Percentiles rank a stretch among this genome's conserved stretches.
Evolutionary conservation across 2,797 vertebrate species (phyloP).

Genomic region (Acrossocheilus wenchowensis): DNA sequence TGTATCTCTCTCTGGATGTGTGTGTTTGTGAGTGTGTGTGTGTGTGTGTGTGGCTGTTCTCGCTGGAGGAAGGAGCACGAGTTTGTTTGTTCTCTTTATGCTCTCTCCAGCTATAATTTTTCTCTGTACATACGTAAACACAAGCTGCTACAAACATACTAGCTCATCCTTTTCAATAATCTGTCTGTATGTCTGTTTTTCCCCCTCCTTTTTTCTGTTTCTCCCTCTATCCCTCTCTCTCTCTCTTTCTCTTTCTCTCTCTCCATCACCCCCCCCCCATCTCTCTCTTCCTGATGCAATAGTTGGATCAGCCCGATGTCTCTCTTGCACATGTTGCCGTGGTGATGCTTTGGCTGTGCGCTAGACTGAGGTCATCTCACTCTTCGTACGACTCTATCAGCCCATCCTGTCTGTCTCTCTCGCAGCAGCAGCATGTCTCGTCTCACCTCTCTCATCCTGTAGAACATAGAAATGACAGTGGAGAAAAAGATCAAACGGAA

Average conservation of each 20-base stretch:
- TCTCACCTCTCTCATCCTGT: constrained; percentile 21
- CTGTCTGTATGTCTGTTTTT: constrained; percentile 23
- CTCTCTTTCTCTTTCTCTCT: neutral
- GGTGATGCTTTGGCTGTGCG: constrained; percentile 61
- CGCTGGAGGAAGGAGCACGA: constrained; percentile 1
- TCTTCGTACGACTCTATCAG: constrained; percentile 48
- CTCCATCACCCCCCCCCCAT: neutral
- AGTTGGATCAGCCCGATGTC: constrained; percentile 62
- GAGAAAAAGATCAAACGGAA: constrained; percentile 1
- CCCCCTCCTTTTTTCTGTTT: neutral
- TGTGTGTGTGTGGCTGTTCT: constrained; percentile 9
- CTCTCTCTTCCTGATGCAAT: constrained; percentile 60
- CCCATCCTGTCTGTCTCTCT: constrained; percentile 32
- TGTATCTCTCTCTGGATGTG: constrained; percentile 13
- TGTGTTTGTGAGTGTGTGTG: too few relatives aligned
- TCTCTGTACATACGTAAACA: constrained; percentile 32
- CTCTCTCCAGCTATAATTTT: constrained; percentile 14
- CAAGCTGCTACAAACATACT: constrained; percentile 29
- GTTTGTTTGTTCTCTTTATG: constrained; percentile 34
- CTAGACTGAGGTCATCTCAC: constrained; percentile 61
- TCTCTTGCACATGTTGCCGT: constrained; percentile 63
- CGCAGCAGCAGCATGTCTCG: neutral
- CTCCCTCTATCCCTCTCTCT: neutral
- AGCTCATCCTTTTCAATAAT: constrained; percentile 25
- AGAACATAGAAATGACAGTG: constrained; percentile 10